Evolutionary conservation across 2,888 invertebrate genomes (phyloP), one percentile per base, ranked within the genome.

Genomic region (Leucozona laternaria): DNA sequence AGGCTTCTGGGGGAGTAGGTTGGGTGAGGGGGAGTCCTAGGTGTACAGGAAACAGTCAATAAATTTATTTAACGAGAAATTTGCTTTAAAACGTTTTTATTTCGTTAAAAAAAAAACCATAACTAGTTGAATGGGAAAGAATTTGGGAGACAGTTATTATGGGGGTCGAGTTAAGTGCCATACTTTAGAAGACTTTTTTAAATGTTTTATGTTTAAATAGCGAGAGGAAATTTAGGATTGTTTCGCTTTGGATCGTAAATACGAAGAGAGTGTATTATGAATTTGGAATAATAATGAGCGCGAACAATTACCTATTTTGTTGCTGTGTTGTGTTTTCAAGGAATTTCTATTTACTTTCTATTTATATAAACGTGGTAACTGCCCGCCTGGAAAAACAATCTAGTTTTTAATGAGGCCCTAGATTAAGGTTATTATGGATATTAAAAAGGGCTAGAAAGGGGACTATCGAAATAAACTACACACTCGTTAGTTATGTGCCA

Each of bases 251-350:
- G 73, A 73, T 86, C 85, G 78, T 86, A 81, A 86, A 81, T 81
- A 50, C 73, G 15, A 75, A 75, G 78, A 45, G 77, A 68, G 53
- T 70, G 68, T 60, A 57, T 57, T 85, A 86, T 86, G 85, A 64
- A 75, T 68, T 73, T 15, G 68, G 85, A 86, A 86, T 86, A 78
- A 75, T 78, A 86, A 86, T 86, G 81, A 78, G n/a, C 17, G 15
- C 37, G 0, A 11, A 11, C 17, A 43, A 50, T 17, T 45, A 8
- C 45, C 17, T 4, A 34, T 34, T 34, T 0, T 11, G 0, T 17
- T 8, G n/a, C n/a, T n/a, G n/a, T n/a, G n/a, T 10, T 17, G 6
- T 43, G 5, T 13, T 37, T 37, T 0, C 4, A 37, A n/a, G 6
- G 7, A 1, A n/a, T 45, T 45, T 17, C 8, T 5, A 6, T 37